phyloP scores from a whole-genome alignment of 2,113 vertebrate genomes.

The Phalacrocorax aristotelis region DNA sequence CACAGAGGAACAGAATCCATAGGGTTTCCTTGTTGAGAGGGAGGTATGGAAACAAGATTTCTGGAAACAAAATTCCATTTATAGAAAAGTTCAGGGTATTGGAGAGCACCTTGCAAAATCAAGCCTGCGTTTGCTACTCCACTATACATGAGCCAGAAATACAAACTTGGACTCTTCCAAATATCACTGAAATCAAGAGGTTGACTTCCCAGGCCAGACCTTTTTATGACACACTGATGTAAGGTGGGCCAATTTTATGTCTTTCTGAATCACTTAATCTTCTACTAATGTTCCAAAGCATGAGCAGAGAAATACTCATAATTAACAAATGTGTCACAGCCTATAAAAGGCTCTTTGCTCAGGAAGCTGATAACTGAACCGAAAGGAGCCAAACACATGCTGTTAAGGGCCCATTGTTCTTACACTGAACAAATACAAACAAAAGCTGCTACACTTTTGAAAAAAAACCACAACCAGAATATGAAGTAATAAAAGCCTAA shows the following conservation, averaged over 20 bases:
- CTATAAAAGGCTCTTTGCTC: background rate
- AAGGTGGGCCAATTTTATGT: background rate
- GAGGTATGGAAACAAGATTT: background rate
- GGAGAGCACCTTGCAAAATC: background rate
- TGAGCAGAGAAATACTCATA: background rate
- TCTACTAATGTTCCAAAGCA: background rate
- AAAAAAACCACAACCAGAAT: background rate
- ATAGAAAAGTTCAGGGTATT: background rate
- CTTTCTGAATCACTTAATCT: background rate
- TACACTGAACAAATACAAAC: background rate
- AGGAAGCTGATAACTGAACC: constrained; percentile 2
- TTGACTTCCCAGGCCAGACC: background rate
- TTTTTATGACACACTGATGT: background rate
- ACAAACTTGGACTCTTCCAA: background rate
- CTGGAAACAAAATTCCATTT: background rate
- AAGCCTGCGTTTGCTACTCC: background rate
- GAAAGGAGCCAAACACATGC: background rate
- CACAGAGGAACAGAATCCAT: background rate
- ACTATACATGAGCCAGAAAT: background rate
- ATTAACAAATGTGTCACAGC: background rate
- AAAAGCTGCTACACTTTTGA: background rate
- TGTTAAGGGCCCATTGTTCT: background rate
- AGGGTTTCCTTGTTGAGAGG: background rate
- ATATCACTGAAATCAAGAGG: background rate
- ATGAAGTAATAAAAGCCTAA: background rate